Evolutionary conservation across 2,888 invertebrate species (phyloP), one percentile per base, ranked within the genome.

Genomic region (Thereva unica): DNA sequence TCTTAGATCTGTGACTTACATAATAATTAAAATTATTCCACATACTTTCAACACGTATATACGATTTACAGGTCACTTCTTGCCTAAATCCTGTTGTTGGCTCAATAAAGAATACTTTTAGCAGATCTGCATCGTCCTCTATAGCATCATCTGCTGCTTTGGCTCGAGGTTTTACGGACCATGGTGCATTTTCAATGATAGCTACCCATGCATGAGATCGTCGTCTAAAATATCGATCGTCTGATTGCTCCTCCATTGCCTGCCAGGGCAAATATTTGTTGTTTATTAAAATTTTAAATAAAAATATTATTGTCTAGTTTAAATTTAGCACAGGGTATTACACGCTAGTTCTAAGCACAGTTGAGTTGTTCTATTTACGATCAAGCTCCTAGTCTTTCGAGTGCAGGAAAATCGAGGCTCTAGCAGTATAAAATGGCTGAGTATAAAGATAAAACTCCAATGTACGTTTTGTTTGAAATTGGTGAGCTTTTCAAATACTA

Each of bases 11-110:
- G 6, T 4, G 35, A 34, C 50, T 80, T 70, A 88, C 88, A 83
- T 91, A 93, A 78, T 92, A 95, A 80, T 97, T 96, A 59, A 85
- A 82, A 75, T 94, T 82, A 74, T 95, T 94, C 87, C 95, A 97
- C 59, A 95, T 80, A 71, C 90, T 89, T 75, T 96, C 94, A 4
- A 96, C 84, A 1, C 89, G 86, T 40, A 89, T 85, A 74, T 93
- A 95, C 68, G 86, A 83, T 2, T 82, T 78, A 34, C 85, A 82
- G 47, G 82, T 76, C 0, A 88, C 76, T 0, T 86, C 83, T 70
- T 88, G 85, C 0, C 82, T 76, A 10, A 85, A 82, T 0, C 95
- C 96, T 0, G 93, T 91, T 10, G 90, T 87, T 1, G 95, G 89
- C 75, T 96, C 96, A 45, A 96, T 87, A 77, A 95, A 96, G 78